phyloP scores from a whole-genome alignment of 2,888 invertebrate species.

The Drosophila kambysellisi region DNA sequence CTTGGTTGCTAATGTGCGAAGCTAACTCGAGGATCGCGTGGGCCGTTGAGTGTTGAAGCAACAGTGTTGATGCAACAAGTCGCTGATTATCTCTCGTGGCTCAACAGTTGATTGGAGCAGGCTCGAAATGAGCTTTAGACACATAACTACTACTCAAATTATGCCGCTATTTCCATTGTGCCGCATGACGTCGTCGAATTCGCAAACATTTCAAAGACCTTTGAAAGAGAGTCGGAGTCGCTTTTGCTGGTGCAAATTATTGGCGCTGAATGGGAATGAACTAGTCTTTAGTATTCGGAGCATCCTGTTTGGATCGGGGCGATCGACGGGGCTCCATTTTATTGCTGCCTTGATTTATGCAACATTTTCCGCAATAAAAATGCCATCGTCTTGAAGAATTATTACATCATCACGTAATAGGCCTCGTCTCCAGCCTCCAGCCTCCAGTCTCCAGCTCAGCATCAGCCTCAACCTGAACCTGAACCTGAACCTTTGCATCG shows the following conservation, averaged over 20 bases:
- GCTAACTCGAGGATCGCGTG: slow-evolving; percentile 56
- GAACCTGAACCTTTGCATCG: slow-evolving; percentile 7
- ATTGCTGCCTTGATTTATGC: slow-evolving; percentile 80
- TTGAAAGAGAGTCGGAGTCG: slow-evolving; percentile 25
- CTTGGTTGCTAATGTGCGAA: slow-evolving; percentile 70
- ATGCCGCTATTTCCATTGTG: slow-evolving; percentile 60
- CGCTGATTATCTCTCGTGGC: slow-evolving; percentile 59
- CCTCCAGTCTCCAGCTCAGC: background rate
- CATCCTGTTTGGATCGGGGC: slow-evolving; percentile 63
- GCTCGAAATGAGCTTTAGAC: slow-evolving; percentile 47
- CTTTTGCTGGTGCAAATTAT: slow-evolving; percentile 68
- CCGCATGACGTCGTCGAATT: slow-evolving; percentile 63
- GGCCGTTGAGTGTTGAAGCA: slow-evolving; percentile 49
- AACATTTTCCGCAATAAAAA: slow-evolving; percentile 79
- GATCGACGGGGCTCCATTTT: slow-evolving; percentile 67
- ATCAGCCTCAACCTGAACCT: slow-evolving; percentile 22
- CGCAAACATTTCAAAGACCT: slow-evolving; percentile 31
- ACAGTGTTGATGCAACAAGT: slow-evolving; percentile 59
- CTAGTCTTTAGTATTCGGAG: slow-evolving; percentile 48
- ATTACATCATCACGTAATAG: slow-evolving; percentile 80
- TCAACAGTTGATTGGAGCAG: slow-evolving; percentile 53
- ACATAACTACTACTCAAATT: slow-evolving; percentile 46
- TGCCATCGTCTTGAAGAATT: slow-evolving; percentile 77
- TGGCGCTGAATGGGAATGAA: slow-evolving; percentile 59
- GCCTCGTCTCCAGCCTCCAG: slow-evolving; percentile 47